Evolutionary conservation across 2,888 invertebrate genomes (phyloP), one percentile per base, ranked within the genome.

Genomic region (Homarus gammarus): DNA sequence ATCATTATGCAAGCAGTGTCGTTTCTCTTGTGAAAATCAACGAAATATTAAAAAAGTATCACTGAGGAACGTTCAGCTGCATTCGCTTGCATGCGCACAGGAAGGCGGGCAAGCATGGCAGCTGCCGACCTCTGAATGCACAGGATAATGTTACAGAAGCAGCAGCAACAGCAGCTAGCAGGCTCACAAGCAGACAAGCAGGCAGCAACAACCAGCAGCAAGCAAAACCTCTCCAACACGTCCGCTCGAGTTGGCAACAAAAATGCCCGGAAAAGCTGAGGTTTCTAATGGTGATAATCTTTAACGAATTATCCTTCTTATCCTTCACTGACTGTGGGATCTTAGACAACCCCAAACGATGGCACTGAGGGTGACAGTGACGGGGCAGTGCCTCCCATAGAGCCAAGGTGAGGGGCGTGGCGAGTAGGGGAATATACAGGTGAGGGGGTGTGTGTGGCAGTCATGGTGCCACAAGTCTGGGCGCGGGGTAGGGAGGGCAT

Each of bases 101-200:
- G 84, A 73, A 72, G 83, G 36, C 36, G 61, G 77, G 56, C 56
- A 75, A 85, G 77, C 75, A 64, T 64, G 77, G 84, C 84, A 85
- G 84, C 84, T 85, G 84, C 84, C 68, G 83, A 83, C 83, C 72
- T 83, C 75, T 77, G 84, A 85, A 85, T 85, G 84, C 77, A 85
- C 84, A 36, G 84, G 77, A 77, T 85, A 85, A 85, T 75, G 84
- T 85, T 85, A 85, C 84, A 85, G 64, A 38, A 81, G 84, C 56
- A 85, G 77, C 56, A 85, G 77, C 77, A 84, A 77, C 44, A 84
- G 51, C 72, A 36, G 64, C 44, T 64, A 77, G 68, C 84, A 68
- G 68, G 81, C 40, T n/a, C n/a, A 40, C 72, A 72, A 36, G 33
- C 72, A 72, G 38, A 27, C 36, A 75, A 78, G 31, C 81, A 84